These are phyloP conservation scores for Catharus ustulatus DNA, from an alignment of 2,797 vertebrate species.

Conservation along the genomic window DNA sequence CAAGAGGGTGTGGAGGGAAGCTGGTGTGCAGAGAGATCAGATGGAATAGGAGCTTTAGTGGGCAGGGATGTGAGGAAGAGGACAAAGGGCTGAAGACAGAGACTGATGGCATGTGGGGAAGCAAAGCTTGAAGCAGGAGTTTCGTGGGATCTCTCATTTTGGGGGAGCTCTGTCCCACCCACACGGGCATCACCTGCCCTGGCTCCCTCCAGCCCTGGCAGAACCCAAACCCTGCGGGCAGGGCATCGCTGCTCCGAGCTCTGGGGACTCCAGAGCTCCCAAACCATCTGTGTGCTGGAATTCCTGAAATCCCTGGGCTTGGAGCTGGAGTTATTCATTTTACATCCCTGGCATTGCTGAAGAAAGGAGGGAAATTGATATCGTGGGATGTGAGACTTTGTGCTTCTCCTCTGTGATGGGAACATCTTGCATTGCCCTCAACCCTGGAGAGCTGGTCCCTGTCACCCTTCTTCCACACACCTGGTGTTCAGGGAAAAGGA, in stretches of 20 bases:
- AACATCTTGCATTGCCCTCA: neutral
- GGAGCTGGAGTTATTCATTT: neutral
- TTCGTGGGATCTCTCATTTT: neutral
- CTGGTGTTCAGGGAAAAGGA: fast-evolving
- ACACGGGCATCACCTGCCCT: fast-evolving
- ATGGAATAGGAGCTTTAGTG: neutral
- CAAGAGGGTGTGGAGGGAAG: neutral
- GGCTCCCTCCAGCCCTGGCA: neutral
- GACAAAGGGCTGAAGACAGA: neutral
- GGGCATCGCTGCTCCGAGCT: neutral
- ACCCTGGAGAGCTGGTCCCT: neutral
- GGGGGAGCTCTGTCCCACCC: neutral
- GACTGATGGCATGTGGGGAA: neutral
- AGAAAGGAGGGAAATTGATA: neutral
- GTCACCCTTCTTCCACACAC: fast-evolving
- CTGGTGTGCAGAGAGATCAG: fast-evolving
- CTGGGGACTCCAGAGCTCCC: neutral
- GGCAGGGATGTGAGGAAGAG: neutral
- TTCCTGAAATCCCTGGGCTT: neutral
- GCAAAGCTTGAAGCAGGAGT: fast-evolving
- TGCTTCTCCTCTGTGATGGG: fast-evolving
- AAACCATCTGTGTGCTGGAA: neutral
- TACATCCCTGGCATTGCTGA: fast-evolving
- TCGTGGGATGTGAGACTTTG: neutral
- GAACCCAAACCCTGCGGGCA: neutral